Base-by-base conservation (phyloP, 2,888 invertebrate genomes). In the Eupithecia pulchellata region DNA sequence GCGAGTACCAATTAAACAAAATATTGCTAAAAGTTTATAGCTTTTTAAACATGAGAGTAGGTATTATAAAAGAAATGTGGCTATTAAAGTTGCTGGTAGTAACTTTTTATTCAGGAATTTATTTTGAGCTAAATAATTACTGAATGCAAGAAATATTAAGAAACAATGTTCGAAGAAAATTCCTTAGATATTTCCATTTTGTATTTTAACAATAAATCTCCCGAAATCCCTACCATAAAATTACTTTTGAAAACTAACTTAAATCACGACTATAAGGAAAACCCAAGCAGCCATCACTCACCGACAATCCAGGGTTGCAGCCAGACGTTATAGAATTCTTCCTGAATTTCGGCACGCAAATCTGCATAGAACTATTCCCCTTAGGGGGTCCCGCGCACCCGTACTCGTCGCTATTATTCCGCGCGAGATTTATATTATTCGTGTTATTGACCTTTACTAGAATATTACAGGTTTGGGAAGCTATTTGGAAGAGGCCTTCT, bases 361-460 rank as follows among this genome's bases (percentile, higher is more conserved):
- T 95, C 80, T 96, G 93, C 93, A 92, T 91, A 29, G 92, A 92
- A 82, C 88, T 91, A 72, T 91, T 91, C 61, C 84, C 89, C 30
- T 86, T 86, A 74, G 92, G 91, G 5, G 93, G 91, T 5, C 92
- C 91, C 29, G 93, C 93, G 76, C 92, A 92, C 29, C 94, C 95
- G 82, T 95, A 95, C 84, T 95, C 95, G 79, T 96, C 95, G 86
- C 96, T 79, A 74, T 96, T 95, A 82, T 95, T 95, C 64, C 96
- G 96, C 80, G 96, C 96, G 81, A 94, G 84, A 81, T 96, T 96
- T 74, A 96, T 96, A 85, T 97, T 96, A 87, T 96, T 96, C 63
- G 96, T 96, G 81, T 97, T 96, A 86, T 96, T 96, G 77, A 97
- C 96, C 95, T 97, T 96, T 69, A 97, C 96, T 74, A 97, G 91